Evolutionary conservation across 2,113 vertebrate species (phyloP).

Genomic region (Balaeniceps rex): DNA sequence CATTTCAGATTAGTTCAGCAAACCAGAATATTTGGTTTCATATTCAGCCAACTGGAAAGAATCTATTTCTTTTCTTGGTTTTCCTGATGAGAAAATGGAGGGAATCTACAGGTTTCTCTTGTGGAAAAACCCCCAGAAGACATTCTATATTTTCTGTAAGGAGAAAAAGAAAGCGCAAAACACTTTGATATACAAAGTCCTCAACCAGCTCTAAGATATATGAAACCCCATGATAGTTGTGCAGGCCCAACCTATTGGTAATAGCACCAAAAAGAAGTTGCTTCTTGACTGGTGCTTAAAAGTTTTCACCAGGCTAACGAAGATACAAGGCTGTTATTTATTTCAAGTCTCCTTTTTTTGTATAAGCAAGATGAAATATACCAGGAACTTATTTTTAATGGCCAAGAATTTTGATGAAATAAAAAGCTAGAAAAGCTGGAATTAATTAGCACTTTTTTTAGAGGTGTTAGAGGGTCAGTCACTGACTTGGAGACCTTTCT

Average conservation of each 20-base stretch:
- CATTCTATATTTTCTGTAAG: background rate
- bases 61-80: background rate
- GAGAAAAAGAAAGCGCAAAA: background rate
- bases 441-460: background rate
- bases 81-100: background rate
- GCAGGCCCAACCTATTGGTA: background rate
- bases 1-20: slow-evolving; percentile 2
- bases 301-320: background rate
- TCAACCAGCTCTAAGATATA: background rate
- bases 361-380: background rate
- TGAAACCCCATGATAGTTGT: background rate
- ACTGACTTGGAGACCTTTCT: background rate
- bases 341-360: background rate
- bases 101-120: background rate
- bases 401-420: background rate
- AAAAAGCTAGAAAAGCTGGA: background rate
- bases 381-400: background rate
- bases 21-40: slow-evolving; percentile 26
- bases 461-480: background rate
- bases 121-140: background rate
- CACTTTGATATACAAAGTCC: background rate
- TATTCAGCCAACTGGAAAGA: background rate
- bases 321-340: background rate
- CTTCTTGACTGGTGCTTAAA: background rate
- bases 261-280: background rate